Base-by-base conservation (phyloP, 1,140 invertebrate genomes). In the Bombus impatiens region DNA sequence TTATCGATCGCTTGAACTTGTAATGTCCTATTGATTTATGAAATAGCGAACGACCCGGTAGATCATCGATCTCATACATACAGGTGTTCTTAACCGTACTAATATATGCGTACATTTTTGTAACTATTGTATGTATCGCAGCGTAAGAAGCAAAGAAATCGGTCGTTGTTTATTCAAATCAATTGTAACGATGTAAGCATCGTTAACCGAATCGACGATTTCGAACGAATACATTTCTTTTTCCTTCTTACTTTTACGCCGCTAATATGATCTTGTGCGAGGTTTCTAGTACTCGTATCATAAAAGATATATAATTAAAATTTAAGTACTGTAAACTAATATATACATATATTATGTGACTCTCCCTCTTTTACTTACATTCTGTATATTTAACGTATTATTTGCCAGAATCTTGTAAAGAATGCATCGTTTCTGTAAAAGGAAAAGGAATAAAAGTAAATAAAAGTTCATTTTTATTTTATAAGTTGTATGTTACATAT, bases 11-110 rank as follows among this genome's bases (percentile, higher is more conserved):
- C 40, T 79, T 37, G 5, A 65, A 47, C 53, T 57, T 70, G 4
- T n/a, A 18, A 42, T 22, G 35, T 80, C n/a, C 44, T 40, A 25
- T 76, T 75, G n/a, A 53, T 83, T 85, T 80, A 72, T 72, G 32
- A 57, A 37, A 32, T 47, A 53, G 3, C 28, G 10, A 85, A 72
- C 62, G 53, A n/a, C 22, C 65, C 82, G 13, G 35, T 71, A n/a
- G 40, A 37, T 59, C 42, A 71, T 59, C n/a, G 65, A 42, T 71
- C 44, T 67, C 15, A 78, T 32, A 15, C 5, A 4, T 57, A 22
- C 47, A n/a, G 12, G 53, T 79, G 32, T 78, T 32, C 65, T 70
- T 70, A 37, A 72, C 62, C 76, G 47, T 59, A 79, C 47, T 44
- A 40, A 68, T 9, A 35, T 57, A 42, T 5, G 28, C 59, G 42